Evolutionary conservation across 2,888 invertebrate species (phyloP), one percentile per base, ranked within the genome.

Genomic region (Melipona bicolor): DNA sequence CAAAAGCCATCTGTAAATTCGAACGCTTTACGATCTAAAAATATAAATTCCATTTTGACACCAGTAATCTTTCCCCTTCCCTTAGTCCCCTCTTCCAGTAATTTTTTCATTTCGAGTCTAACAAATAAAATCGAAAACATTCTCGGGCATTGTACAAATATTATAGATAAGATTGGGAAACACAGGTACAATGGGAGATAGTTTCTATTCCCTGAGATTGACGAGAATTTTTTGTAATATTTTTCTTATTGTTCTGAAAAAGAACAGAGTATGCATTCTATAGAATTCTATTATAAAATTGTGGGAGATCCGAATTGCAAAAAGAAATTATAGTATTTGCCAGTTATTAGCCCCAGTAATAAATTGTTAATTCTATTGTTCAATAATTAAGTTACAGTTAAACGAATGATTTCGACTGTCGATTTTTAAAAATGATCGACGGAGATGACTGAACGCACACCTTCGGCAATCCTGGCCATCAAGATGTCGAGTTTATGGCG

Each of bases 401-500:
- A 36, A 52, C 68, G 54, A 81, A 75, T 70, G 64, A 70, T 49
- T 67, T 62, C 72, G 81, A 83, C 75, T 80, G 78, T 78, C 62
- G 19, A 19, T 77, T 19, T 43, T 9, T 9, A 52, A 50, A 62
- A 61, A 64, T 24, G 49, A 56, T 19, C 54, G 32, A 9, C 15
- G 56, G 17, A 24, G 70, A 76, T 70, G 83, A 75, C 77, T 87
- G 84, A 76, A 73, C 32, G 77, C 62, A 79, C 76, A 87, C 73
- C 27, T 49, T 74, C 62, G 27, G 19, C 27, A 50, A 54, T 61
- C 27, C 61, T 43, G 24, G n/a, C 69, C 17, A 43, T 64, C 21
- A 19, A 67, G 65, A 71, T 24, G n/a, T 43, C 21, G 49, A 79
- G 70, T 92, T 92, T 92, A 89, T 75, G 85, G 49, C 3, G 59